These are phyloP conservation scores for Chauna torquata DNA, from an alignment of 2,113 vertebrate genomes.

Conservation along the genomic window DNA sequence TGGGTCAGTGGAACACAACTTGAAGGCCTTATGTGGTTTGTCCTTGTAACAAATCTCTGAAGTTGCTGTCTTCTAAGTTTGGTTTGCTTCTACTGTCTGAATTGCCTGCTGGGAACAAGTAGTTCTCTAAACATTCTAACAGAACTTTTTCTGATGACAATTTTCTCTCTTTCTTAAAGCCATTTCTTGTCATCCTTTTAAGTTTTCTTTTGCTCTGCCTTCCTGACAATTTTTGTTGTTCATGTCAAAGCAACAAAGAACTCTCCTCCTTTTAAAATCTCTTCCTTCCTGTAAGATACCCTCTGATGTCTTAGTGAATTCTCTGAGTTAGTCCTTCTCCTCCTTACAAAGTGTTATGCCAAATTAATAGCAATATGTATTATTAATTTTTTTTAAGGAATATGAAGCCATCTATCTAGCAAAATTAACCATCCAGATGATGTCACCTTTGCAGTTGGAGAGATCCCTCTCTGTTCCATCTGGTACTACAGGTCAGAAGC, in stretches of 20 bases:
- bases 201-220: neutral
- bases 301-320: neutral
- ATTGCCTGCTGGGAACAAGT: neutral
- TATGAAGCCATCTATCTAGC: slow-evolving; percentile 99
- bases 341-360: neutral
- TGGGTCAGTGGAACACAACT: neutral
- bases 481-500: slow-evolving; percentile 86
- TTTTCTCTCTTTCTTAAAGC: neutral
- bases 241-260: neutral
- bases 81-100: neutral
- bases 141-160: neutral
- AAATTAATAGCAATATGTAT: neutral
- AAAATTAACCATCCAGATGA: slow-evolving; percentile 98
- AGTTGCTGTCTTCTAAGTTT: neutral
- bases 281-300: fast-evolving
- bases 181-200: neutral
- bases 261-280: neutral
- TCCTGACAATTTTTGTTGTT: neutral
- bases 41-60: neutral
- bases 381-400: slow-evolving; percentile 78
- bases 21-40: neutral
- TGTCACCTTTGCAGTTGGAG: slow-evolving; percentile 94
- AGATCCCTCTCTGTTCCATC: slow-evolving; percentile 90
- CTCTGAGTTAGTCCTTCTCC: neutral
- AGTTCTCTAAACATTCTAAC: neutral